Base-by-base conservation (phyloP, 2,888 invertebrate genomes). In the Deilephila elpenor region DNA sequence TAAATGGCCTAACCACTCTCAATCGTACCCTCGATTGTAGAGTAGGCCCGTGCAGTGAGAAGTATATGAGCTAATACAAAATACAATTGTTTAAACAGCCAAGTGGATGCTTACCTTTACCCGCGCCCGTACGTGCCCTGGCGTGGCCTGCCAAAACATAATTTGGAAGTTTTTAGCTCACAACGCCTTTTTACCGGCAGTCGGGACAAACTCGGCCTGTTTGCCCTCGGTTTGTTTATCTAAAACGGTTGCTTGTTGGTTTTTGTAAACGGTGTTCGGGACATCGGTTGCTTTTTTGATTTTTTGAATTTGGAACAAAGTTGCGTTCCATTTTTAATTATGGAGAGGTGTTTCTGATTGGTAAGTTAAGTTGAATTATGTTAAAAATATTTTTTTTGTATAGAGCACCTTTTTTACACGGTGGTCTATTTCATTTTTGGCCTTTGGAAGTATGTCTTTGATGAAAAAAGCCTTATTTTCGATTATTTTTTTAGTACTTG, bases 81-180 rank as follows among this genome's bases (percentile, higher is more conserved):
- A 25, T 25, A 25, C 25, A 25, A 25, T 25, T 25, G 44, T n/a
- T 56, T n/a, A n/a, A 56, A 19, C 56, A n/a, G 56, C 56, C n/a
- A 5, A 56, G n/a, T 56, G 56, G 56, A 56, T n/a, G n/a, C 5
- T n/a, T 56, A 56, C 56, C 56, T 56, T 29, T 19, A 61, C 32
- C 61, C 44, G 44, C 11, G 61, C 32, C 32, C 32, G 61, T 61
- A 61, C 61, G 61, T 29, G 32, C 19, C 17, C 61, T 32, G 61
- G 32, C 32, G 51, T 20, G 20, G 71, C 56, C 71, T 72, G 75
- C 74, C 74, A 74, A 75, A 73, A 72, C 64, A 74, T 74, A 75
- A 75, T 75, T 75, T 75, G 74, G 64, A 56, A 61, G 61, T 61
- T 61, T 61, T 61, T 61, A 61, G 32, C 61, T 61, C 32, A 29